A percentile compares a stretch with the other conserved stretches of the same genome.
These are phyloP conservation scores for Tetramorium parvispinum DNA, from an alignment of 1,140 invertebrate species.

Conservation along the genomic window DNA sequence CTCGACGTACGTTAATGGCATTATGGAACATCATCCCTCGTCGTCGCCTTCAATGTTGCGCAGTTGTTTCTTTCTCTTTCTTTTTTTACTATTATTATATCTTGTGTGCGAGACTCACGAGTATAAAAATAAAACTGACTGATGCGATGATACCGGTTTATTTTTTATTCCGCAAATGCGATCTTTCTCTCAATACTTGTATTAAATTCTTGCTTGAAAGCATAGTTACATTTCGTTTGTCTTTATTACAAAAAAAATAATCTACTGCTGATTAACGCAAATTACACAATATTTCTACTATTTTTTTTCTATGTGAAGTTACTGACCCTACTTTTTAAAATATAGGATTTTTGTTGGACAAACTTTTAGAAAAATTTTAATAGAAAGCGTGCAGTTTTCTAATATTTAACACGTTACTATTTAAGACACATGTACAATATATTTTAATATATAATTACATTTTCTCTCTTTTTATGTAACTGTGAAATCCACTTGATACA, in stretches of 20 bases:
- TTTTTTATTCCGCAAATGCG: constrained; percentile 7
- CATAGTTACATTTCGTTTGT: neutral
- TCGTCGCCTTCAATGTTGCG: neutral
- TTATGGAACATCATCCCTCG: constrained; percentile 57
- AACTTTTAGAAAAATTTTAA: neutral
- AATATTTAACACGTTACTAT: neutral
- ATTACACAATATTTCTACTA: neutral
- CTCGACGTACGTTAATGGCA: constrained; percentile 56
- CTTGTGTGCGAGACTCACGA: neutral
- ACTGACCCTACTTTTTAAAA: neutral
- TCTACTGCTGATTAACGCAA: neutral
- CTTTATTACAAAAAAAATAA: neutral
- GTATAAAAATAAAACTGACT: neutral
- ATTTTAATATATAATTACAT: neutral
- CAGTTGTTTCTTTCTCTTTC: neutral
- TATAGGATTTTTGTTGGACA: neutral
- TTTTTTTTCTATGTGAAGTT: neutral
- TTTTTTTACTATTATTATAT: constrained; percentile 27
- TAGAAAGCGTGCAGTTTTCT: neutral
- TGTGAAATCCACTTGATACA: neutral
- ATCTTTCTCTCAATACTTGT: neutral
- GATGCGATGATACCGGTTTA: neutral
- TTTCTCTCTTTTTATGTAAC: neutral
- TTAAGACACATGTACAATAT: too few species aligned
- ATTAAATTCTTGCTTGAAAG: neutral